Evolutionary conservation across 1,140 invertebrate species (phyloP).

Genomic region (Rhopalosiphum padi): DNA sequence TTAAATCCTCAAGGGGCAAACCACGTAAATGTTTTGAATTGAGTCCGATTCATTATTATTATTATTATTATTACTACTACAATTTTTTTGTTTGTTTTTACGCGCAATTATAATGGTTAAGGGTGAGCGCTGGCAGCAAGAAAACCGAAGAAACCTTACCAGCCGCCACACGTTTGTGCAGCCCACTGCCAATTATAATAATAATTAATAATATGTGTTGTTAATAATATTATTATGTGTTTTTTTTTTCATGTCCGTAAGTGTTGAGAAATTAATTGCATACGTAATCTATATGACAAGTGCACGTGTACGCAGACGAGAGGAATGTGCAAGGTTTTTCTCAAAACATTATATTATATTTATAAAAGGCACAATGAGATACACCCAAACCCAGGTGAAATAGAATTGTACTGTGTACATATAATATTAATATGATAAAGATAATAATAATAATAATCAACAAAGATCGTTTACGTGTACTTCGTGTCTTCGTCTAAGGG

Average conservation of each 20-base stretch:
- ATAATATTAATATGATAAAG: too few relatives aligned
- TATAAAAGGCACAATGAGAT: background rate
- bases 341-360: background rate
- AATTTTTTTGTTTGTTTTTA: background rate
- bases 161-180: background rate
- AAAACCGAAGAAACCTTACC: background rate
- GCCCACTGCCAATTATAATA: background rate
- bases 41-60: background rate
- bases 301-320: background rate
- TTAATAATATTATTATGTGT: background rate
- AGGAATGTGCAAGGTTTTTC: background rate
- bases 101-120: background rate
- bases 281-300: background rate
- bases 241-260: background rate
- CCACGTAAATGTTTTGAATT: background rate
- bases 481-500: background rate
- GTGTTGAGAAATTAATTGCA: background rate
- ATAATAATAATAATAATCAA: background rate
- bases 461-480: background rate
- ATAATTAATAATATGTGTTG: background rate
- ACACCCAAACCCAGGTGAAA: background rate
- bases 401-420: background rate
- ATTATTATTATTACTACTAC: background rate
- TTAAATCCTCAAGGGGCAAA: background rate
- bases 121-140: background rate